A percentile compares a stretch with the other conserved stretches of the same genome.
These are phyloP conservation scores for Cebus imitator DNA, from an alignment of 2,113 vertebrate species.

Conservation along the genomic window DNA sequence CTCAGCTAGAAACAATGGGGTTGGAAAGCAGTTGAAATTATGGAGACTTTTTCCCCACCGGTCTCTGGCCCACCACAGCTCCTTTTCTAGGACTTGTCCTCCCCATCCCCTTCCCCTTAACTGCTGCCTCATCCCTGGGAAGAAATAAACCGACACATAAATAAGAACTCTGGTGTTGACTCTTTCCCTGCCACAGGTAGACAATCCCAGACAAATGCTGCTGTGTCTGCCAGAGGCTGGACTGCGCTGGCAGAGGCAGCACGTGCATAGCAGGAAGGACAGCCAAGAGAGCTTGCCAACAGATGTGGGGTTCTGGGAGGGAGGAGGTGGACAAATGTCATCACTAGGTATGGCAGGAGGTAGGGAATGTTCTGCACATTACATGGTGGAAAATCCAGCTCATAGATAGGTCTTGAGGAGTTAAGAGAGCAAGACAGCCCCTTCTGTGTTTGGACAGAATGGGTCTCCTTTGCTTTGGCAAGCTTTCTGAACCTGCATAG, in stretches of 20 bases:
- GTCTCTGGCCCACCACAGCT: constrained; percentile 28
- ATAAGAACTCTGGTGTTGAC: neutral
- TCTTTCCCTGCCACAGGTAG: neutral
- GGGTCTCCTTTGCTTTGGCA: constrained; percentile 27
- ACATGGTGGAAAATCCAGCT: constrained; percentile 50
- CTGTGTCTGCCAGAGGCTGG: neutral
- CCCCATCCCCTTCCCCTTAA: neutral
- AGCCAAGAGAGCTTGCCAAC: neutral
- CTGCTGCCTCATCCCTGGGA: neutral
- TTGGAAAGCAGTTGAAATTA: constrained; percentile 57
- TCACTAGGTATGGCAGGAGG: neutral
- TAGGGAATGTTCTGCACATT: constrained; percentile 18
- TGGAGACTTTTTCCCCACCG: constrained; percentile 34
- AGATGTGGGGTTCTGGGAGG: neutral
- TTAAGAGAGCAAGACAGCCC: neutral
- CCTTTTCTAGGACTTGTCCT: constrained; percentile 6
- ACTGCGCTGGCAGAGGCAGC: neutral
- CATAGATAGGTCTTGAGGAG: constrained; percentile 6
- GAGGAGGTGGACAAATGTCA: neutral
- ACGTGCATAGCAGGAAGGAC: neutral
- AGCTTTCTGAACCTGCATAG: constrained; percentile 5
- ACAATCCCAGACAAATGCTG: neutral
- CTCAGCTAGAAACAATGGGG: constrained; percentile 56
- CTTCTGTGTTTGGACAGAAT: neutral
- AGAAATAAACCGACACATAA: constrained; percentile 20